Percentiles rank a stretch among this genome's conserved stretches.
Evolutionary conservation across 1,140 invertebrate genomes (phyloP).

Genomic region (Neotoxoptera formosana): DNA sequence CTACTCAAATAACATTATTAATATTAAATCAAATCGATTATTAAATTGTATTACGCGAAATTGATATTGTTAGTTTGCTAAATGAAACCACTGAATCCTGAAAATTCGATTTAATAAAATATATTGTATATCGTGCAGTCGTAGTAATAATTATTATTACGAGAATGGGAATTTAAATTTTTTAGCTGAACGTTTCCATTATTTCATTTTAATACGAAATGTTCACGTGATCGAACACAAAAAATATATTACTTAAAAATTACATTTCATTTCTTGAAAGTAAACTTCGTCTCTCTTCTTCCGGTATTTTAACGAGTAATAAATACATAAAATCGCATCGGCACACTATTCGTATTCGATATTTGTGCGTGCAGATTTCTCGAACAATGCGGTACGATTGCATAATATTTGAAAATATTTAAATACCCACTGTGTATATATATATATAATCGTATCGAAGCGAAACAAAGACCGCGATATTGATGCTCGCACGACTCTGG

Average conservation of each 20-base stretch:
- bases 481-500: neutral
- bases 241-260: neutral
- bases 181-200: neutral
- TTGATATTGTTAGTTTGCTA: neutral
- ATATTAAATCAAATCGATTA: neutral
- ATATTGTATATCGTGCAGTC: neutral
- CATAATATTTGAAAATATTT: neutral
- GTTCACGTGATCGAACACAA: neutral
- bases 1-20: neutral
- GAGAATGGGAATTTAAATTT: neutral
- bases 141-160: constrained; percentile 5
- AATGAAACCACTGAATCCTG: neutral
- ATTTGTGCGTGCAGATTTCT: constrained; percentile 14
- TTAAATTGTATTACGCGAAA: neutral
- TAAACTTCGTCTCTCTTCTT: neutral
- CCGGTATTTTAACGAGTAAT: neutral
- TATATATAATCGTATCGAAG: neutral
- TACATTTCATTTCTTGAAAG: neutral
- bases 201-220: neutral
- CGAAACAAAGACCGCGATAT: neutral
- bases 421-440: neutral
- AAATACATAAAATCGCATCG: neutral
- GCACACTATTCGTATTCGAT: neutral
- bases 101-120: constrained; percentile 10
- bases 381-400: neutral